These are phyloP conservation scores for Monopis laevigella DNA, from an alignment of 2,888 invertebrate species.

Conservation along the genomic window DNA sequence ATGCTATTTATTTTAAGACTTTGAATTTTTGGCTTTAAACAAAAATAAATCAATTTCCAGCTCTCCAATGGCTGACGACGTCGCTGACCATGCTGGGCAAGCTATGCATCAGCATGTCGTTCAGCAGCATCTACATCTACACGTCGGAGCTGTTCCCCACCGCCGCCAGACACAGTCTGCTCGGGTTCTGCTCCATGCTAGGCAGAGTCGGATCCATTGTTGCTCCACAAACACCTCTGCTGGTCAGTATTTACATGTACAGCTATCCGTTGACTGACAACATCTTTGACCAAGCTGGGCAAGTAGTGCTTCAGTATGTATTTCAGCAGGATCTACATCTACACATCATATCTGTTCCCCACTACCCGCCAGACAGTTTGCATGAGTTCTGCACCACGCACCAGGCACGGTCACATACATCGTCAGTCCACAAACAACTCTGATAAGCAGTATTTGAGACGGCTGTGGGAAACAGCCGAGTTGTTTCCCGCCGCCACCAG, in stretches of 20 bases:
- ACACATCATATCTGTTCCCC: too few species aligned
- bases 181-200: slow-evolving; percentile 69
- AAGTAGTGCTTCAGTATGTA: too few species aligned
- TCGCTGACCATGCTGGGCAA: slow-evolving; percentile 55
- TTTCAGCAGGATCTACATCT: too few species aligned
- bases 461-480: too few species aligned
- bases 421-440: too few species aligned
- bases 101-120: slow-evolving; percentile 68
- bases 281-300: too few species aligned
- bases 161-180: slow-evolving; percentile 59
- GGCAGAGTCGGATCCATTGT: slow-evolving; percentile 69
- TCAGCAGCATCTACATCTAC: slow-evolving; percentile 68
- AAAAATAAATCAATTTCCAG: slow-evolving; percentile 11
- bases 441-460: too few species aligned
- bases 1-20: too few species aligned
- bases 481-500: too few species aligned
- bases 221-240: slow-evolving; percentile 70
- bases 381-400: slow-evolving; percentile 73
- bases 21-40: neutral
- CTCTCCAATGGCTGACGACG: slow-evolving; percentile 12
- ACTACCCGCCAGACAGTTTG: slow-evolving; percentile 70
- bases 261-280: neutral
- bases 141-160: slow-evolving; percentile 74
- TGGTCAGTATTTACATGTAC: slow-evolving; percentile 43
- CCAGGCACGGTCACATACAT: too few species aligned